Conservation (phyloP, 2,797 vertebrate genomes). For the Chiroxiphia lanceolata region DNA sequence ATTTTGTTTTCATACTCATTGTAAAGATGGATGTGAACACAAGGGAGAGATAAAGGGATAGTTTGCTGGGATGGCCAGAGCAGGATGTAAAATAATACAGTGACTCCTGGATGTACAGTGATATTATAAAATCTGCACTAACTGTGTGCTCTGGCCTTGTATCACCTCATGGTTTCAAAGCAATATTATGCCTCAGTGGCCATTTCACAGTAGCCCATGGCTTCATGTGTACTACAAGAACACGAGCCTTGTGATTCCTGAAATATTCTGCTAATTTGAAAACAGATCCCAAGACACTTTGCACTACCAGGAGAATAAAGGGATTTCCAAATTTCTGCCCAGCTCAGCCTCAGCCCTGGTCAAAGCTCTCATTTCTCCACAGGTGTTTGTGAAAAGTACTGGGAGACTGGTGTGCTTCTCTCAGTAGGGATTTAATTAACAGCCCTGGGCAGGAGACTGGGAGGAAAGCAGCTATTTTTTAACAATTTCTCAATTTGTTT, state of each 20-base stretch:
- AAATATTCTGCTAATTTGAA: not conserved
- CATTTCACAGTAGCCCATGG: not conserved
- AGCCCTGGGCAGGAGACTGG: not conserved
- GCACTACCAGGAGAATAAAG: not conserved
- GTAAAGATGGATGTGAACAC: not conserved
- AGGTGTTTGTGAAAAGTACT: not conserved
- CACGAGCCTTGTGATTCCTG: not conserved
- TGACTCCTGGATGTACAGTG: not conserved
- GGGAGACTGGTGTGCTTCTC: not conserved
- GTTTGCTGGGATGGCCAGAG: not conserved
- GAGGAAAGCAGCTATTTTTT: not conserved
- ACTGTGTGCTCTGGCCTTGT: rapidly evolving
- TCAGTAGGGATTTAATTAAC: not conserved
- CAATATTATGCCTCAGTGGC: not conserved
- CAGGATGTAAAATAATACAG: not conserved
- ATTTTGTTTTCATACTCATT: not conserved
- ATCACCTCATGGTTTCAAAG: not conserved
- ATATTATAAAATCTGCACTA: not conserved
- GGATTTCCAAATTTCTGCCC: not conserved
- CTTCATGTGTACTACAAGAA: not conserved
- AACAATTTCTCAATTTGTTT: not conserved
- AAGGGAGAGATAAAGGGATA: not conserved
- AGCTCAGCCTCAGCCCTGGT: not conserved
- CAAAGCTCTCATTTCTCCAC: not conserved
- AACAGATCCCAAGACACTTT: not conserved